These are phyloP conservation scores for Drosophila lacertosa DNA, from an alignment of 1,140 invertebrate genomes.

Conservation along the genomic window DNA sequence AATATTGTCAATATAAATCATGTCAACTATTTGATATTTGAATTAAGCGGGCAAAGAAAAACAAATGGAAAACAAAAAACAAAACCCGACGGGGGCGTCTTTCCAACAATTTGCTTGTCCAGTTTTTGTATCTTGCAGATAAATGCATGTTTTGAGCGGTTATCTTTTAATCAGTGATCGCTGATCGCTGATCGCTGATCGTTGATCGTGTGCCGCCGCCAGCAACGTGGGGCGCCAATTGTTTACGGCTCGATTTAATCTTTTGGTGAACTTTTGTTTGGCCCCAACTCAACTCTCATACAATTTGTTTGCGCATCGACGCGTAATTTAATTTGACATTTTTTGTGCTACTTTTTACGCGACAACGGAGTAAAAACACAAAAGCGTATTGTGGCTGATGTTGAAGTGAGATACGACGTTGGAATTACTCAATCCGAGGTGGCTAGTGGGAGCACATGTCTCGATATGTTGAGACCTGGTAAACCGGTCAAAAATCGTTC, in stretches of 20 bases:
- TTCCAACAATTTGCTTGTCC: constrained; percentile 48
- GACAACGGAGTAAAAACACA: constrained; percentile 56
- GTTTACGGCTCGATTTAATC: constrained; percentile 35
- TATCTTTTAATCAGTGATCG: constrained; percentile 20
- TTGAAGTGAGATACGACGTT: constrained; percentile 30
- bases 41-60: constrained; percentile 16
- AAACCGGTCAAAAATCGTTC: constrained; percentile 79
- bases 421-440: constrained; percentile 68
- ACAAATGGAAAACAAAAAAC: constrained; percentile 1
- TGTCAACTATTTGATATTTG: constrained; percentile 42
- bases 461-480: constrained; percentile 21
- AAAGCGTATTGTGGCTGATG: constrained; percentile 32
- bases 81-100: constrained; percentile 1
- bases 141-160: constrained; percentile 36
- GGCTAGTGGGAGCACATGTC: constrained; percentile 35
- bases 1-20: constrained; percentile 64
- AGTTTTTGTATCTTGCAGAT: constrained; percentile 54
- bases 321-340: constrained; percentile 80
- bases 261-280: constrained; percentile 35
- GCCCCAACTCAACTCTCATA: not conserved
- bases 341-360: constrained; percentile 73
- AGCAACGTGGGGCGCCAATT: constrained; percentile 48
- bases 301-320: constrained; percentile 77
- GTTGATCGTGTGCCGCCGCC: constrained; percentile 34
- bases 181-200: not conserved